These are phyloP conservation scores for Drosophila orena DNA, from an alignment of 1,140 invertebrate species.

Conservation along the genomic window DNA sequence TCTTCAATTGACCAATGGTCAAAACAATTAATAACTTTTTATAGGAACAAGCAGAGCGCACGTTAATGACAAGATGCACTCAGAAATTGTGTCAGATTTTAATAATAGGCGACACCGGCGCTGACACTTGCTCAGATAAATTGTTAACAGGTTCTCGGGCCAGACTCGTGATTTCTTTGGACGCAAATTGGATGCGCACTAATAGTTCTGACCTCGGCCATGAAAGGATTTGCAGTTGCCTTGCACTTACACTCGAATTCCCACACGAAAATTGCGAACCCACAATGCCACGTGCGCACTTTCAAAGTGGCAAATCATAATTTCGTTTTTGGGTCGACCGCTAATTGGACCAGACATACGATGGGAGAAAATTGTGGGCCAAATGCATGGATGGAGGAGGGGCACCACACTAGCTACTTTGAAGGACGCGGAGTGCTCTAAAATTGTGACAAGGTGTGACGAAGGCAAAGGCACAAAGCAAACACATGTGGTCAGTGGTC, in stretches of 20 bases:
- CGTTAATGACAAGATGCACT: conserved; percentile 63
- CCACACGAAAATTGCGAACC: conserved; percentile 36
- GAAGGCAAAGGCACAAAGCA: conserved; percentile 27
- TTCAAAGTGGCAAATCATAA: conserved; percentile 67
- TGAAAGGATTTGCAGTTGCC: conserved; percentile 74
- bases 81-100: conserved; percentile 64
- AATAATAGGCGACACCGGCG: conserved; percentile 62
- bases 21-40: conserved; percentile 43
- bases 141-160: conserved; percentile 63
- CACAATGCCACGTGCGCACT: conserved; percentile 65
- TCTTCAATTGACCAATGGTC: conserved; percentile 29
- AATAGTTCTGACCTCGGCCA: conserved; percentile 80
- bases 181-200: conserved; percentile 75
- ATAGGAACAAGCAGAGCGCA: conserved; percentile 10
- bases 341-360: conserved; percentile 73
- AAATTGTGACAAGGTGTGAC: conserved; percentile 75
- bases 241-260: conserved; percentile 35
- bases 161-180: conserved; percentile 35
- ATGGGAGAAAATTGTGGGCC: conserved; percentile 3
- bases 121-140: conserved; percentile 59
- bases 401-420: conserved; percentile 56
- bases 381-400: not conserved
- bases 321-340: conserved; percentile 55
- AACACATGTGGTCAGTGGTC: conserved; percentile 3
- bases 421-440: conserved; percentile 61